Percentiles rank a stretch among this genome's conserved stretches.
Evolutionary conservation across 2,797 vertebrate genomes (phyloP).

Genomic region (Pseudocheirus occidentalis): DNA sequence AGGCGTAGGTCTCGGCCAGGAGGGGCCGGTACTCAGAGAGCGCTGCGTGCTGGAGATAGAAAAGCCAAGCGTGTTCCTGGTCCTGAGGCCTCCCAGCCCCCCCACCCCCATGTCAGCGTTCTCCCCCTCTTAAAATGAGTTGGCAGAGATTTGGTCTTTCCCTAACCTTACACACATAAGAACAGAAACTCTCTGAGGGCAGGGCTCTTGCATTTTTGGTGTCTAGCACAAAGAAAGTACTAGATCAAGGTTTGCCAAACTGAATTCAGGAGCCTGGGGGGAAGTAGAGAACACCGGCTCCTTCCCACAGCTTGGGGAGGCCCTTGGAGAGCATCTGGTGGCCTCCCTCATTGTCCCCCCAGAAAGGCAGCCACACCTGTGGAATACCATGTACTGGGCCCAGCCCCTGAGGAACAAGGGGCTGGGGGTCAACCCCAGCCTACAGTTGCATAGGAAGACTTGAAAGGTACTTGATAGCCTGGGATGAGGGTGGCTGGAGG

Average conservation of each 20-base stretch:
- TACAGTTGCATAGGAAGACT: neutral
- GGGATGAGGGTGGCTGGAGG: neutral
- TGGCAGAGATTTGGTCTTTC: neutral
- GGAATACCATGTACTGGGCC: neutral
- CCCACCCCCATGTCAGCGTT: neutral
- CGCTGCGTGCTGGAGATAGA: constrained; percentile 87
- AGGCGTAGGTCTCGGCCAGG: constrained; percentile 82
- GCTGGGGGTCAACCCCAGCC: neutral
- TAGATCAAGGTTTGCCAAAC: neutral
- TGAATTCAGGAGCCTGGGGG: neutral
- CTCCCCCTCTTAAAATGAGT: neutral
- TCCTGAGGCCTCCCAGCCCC: accelerated
- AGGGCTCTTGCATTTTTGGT: neutral
- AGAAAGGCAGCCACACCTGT: neutral
- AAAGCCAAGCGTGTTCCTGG: neutral
- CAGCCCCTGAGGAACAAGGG: neutral
- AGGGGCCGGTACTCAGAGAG: constrained; percentile 97
- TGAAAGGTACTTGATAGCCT: neutral
- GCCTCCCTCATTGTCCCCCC: neutral
- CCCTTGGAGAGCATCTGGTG: neutral
- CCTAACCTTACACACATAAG: neutral
- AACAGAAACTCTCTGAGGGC: neutral
- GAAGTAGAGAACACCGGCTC: neutral
- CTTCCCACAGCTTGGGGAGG: neutral
- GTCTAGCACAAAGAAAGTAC: neutral